These are phyloP conservation scores for Sebastes minor DNA, from an alignment of 2,797 vertebrate genomes.

Conservation along the genomic window DNA sequence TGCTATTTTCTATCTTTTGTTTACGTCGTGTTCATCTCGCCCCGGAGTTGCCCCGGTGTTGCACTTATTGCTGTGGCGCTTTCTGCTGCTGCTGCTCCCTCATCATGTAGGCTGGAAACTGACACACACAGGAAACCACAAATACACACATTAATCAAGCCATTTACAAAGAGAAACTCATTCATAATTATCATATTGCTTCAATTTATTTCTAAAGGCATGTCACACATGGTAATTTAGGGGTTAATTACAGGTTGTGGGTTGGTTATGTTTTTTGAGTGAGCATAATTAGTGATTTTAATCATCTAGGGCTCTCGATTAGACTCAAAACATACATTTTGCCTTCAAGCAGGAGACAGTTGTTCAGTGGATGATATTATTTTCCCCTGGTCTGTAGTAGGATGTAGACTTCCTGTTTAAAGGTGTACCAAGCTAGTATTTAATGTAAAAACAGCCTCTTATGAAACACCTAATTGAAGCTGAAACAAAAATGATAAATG, in stretches of 20 bases:
- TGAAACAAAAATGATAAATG: neutral
- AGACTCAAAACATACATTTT: neutral
- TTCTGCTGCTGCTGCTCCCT: neutral
- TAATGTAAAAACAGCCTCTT: neutral
- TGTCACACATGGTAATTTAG: neutral
- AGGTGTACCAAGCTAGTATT: neutral
- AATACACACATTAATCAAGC: neutral
- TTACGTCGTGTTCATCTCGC: neutral
- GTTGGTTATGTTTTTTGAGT: constrained; percentile 8
- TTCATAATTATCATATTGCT: neutral
- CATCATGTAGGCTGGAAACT: neutral
- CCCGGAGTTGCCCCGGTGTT: neutral
- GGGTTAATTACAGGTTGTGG: neutral
- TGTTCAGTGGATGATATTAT: neutral
- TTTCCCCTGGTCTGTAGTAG: neutral
- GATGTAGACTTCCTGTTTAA: neutral
- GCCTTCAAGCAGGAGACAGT: neutral
- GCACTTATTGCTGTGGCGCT: constrained; percentile 43
- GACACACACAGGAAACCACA: neutral
- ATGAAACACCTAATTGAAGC: neutral
- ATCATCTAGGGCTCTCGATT: neutral
- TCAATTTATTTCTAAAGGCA: neutral
- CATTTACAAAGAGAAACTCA: neutral
- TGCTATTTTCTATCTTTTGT: constrained; percentile 11
- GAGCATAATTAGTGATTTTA: constrained; percentile 7